Evolutionary conservation across 1,140 invertebrate species (phyloP).

Genomic region (Acromyrmex charruanus): DNA sequence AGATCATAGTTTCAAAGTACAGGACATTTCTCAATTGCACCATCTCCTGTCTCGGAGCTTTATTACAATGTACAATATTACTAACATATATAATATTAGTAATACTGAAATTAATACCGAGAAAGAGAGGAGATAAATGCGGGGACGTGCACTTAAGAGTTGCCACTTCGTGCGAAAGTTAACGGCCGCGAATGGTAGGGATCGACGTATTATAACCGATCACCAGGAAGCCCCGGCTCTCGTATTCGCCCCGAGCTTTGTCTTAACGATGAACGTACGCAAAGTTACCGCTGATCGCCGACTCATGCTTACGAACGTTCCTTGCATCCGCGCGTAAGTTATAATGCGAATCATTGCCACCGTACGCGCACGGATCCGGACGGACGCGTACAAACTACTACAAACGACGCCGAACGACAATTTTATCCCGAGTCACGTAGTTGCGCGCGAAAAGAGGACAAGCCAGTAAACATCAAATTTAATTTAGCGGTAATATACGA

Average conservation of each 20-base stretch:
- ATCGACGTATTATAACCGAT: slow-evolving; percentile 48
- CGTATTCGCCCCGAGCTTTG: slow-evolving; percentile 53
- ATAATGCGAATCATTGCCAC: slow-evolving; percentile 62
- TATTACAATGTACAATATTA: background rate
- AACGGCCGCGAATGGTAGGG: slow-evolving; percentile 21
- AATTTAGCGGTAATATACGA: background rate
- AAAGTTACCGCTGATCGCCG: slow-evolving; percentile 53
- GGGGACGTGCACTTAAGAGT: background rate
- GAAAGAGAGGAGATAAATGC: background rate
- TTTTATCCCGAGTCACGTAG: slow-evolving; percentile 17
- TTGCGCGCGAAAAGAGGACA: background rate
- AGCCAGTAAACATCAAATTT: background rate
- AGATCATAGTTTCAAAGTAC: background rate
- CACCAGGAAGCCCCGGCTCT: slow-evolving; percentile 42
- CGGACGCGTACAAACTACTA: background rate
- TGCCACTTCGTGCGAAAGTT: slow-evolving; percentile 32
- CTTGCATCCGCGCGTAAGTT: slow-evolving; percentile 21
- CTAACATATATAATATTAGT: background rate
- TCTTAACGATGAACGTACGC: slow-evolving; percentile 52
- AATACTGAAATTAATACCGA: slow-evolving; percentile 1
- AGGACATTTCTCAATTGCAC: background rate
- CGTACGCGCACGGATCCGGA: slow-evolving; percentile 36
- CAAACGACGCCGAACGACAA: slow-evolving; percentile 5
- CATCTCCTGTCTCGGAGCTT: background rate
- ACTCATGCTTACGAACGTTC: slow-evolving; percentile 54